phyloP scores from a whole-genome alignment of 1,140 invertebrate genomes.

The Brachionus koreanus region DNA sequence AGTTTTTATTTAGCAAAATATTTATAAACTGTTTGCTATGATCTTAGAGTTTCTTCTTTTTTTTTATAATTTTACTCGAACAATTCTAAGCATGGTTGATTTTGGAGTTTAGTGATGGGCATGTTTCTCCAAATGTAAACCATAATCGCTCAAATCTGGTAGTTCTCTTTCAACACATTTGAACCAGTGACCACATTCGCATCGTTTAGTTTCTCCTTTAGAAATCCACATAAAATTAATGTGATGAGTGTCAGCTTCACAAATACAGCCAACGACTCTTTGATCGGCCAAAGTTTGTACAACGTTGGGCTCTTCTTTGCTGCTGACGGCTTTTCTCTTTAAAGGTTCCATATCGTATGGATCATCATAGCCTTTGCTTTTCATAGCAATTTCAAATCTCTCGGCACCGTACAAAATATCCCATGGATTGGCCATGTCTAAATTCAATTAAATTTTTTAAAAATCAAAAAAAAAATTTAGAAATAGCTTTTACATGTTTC shows the following conservation, averaged over 20 bases:
- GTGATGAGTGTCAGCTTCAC: conserved; percentile 81
- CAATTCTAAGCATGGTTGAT: neutral
- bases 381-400: conserved; percentile 45
- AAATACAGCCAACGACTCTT: conserved; percentile 88
- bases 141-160: conserved; percentile 44
- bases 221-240: conserved; percentile 92
- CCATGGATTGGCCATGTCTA: conserved; percentile 39
- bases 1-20: conserved; percentile 3
- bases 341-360: conserved; percentile 38
- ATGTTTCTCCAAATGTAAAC: conserved; percentile 27
- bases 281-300: conserved; percentile 82
- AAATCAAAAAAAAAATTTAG: neutral
- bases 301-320: conserved; percentile 77
- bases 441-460: neutral
- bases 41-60: neutral
- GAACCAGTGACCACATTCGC: conserved; percentile 93
- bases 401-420: conserved; percentile 27
- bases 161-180: conserved; percentile 68
- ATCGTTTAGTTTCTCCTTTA: conserved; percentile 78
- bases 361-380: conserved; percentile 41
- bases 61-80: neutral
- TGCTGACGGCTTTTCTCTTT: conserved; percentile 72
- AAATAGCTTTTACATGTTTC: conserved; percentile 27
- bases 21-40: conserved; percentile 24
- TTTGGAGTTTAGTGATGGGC: conserved; percentile 2